Conservation (phyloP, 1,140 invertebrate species). For the Drosophila biarmipes region DNA sequence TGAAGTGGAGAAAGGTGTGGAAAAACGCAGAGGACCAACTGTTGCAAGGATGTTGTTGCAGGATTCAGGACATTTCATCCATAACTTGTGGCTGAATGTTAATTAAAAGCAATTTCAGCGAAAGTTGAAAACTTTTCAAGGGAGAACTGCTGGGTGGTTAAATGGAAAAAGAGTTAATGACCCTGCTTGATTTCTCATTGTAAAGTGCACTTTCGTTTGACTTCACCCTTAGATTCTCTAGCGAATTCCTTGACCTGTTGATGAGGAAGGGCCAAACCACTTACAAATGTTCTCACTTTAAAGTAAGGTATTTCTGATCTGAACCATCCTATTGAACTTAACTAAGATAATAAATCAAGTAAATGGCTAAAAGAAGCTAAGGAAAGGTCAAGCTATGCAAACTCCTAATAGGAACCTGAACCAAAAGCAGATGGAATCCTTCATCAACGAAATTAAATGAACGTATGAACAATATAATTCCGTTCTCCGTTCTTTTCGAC, state of each 20-base stretch:
- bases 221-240: background rate
- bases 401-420: too few relatives aligned
- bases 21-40: constrained; percentile 12
- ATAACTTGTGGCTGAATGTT: constrained; percentile 27
- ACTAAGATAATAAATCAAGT: constrained; percentile 18
- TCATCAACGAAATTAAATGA: constrained; percentile 31
- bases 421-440: background rate
- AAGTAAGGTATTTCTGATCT: background rate
- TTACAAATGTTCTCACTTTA: too few relatives aligned
- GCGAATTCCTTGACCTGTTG: background rate
- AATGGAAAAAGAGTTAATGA: background rate
- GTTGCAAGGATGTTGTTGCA: constrained; percentile 34
- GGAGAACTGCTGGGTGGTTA: background rate
- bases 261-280: background rate
- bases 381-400: background rate
- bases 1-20: background rate
- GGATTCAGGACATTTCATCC: background rate
- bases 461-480: constrained; percentile 38
- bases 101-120: constrained; percentile 28
- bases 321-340: background rate
- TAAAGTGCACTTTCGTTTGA: constrained; percentile 19
- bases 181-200: background rate
- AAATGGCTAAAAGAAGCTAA: background rate
- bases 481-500: background rate
- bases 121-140: constrained; percentile 13